Conservation (phyloP, 2,888 invertebrate species). For the Tiliacea citrago region DNA sequence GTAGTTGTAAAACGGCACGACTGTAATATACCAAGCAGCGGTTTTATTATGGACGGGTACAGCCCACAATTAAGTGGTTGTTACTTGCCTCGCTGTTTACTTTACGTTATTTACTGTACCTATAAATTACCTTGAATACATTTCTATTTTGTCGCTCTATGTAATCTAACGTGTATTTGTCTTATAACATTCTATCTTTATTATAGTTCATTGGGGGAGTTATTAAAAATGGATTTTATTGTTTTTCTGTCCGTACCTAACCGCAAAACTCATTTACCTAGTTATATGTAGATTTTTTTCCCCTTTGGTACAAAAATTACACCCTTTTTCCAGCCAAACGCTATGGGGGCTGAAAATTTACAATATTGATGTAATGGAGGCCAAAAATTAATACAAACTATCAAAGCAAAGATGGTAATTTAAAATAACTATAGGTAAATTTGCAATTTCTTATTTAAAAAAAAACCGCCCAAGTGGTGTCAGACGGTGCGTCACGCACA, state of each 20-base stretch:
- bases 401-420: not conserved
- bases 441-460: constrained; percentile 27
- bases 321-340: not conserved
- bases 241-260: not conserved
- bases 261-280: not conserved
- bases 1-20: constrained; percentile 1
- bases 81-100: constrained; percentile 61
- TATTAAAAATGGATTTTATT: not conserved
- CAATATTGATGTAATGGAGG: not conserved
- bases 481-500: too few relatives aligned
- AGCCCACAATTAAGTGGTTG: constrained; percentile 78
- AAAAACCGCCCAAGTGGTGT: too few relatives aligned
- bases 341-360: too few relatives aligned
- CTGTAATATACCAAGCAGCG: constrained; percentile 22
- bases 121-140: constrained; percentile 20
- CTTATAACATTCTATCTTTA: not conserved
- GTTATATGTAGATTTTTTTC: not conserved
- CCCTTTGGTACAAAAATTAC: not conserved
- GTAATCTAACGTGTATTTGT: not conserved
- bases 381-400: not conserved
- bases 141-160: not conserved
- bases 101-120: constrained; percentile 44
- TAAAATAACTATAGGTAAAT: constrained; percentile 32
- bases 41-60: constrained; percentile 77
- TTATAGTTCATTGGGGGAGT: not conserved